A percentile compares a stretch with the other conserved stretches of the same genome.
Evolutionary conservation across 1,140 invertebrate species (phyloP).

Genomic region (Calephelis virginiensis): DNA sequence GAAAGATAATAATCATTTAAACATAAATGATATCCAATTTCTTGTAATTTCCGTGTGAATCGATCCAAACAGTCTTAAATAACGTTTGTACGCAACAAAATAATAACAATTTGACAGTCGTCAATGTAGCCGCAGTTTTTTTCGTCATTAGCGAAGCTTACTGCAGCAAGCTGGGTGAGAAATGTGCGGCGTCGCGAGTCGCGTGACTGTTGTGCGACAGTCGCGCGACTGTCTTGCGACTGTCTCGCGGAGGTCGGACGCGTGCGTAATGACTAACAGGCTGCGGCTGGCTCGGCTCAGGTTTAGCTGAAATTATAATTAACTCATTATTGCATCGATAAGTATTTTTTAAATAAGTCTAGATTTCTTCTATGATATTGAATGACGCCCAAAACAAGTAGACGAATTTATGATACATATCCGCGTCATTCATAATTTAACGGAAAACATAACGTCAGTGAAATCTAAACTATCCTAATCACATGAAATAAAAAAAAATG

Average conservation of each 20-base stretch:
- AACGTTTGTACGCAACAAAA: conserved; percentile 76
- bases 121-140: conserved; percentile 47
- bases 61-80: conserved; percentile 68
- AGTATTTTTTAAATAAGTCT: neutral
- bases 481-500: too few species aligned
- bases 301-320: conserved; percentile 6
- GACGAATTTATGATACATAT: too few species aligned
- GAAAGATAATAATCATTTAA: too few species aligned
- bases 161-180: conserved; percentile 72
- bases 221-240: conserved; percentile 19
- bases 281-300: conserved; percentile 16
- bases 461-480: too few species aligned
- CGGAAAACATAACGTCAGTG: too few species aligned
- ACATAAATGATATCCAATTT: too few species aligned
- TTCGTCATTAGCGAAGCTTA: conserved; percentile 75
- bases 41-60: too few species aligned
- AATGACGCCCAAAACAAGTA: too few species aligned
- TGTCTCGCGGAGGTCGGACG: conserved; percentile 11
- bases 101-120: conserved; percentile 56
- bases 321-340: neutral
- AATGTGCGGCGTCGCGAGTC: conserved; percentile 47
- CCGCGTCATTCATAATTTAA: too few species aligned
- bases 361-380: too few species aligned
- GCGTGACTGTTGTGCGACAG: conserved; percentile 31
- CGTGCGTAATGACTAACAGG: conserved; percentile 23